Evolutionary conservation across 2,113 vertebrate genomes (phyloP).

Genomic region (Axis porcinus): DNA sequence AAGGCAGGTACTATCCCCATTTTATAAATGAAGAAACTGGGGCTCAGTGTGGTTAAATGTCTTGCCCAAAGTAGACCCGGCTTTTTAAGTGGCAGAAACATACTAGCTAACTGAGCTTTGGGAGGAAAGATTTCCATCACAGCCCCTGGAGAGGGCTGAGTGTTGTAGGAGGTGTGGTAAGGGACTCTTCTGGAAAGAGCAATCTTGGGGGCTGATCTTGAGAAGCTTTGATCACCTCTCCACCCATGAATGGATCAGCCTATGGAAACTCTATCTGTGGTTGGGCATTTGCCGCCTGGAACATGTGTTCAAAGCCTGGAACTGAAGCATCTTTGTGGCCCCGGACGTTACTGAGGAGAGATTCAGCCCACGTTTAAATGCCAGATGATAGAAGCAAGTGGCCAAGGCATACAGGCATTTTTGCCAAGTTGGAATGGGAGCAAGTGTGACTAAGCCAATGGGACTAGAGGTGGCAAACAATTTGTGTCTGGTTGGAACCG

Average conservation of each 20-base stretch:
- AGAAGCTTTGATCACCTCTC: neutral
- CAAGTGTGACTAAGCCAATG: slow-evolving; percentile 45
- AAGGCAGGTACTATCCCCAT: neutral
- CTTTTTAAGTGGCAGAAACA: neutral
- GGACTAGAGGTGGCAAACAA: slow-evolving; percentile 66
- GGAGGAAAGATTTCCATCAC: neutral
- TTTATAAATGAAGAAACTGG: neutral
- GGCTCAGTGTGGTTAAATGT: neutral
- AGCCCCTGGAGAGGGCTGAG: neutral
- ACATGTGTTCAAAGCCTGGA: slow-evolving; percentile 54
- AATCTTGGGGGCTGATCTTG: neutral
- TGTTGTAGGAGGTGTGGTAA: neutral
- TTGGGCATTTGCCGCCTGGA: slow-evolving; percentile 42
- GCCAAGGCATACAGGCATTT: slow-evolving; percentile 74
- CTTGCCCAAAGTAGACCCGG: neutral
- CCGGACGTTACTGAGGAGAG: slow-evolving; percentile 71
- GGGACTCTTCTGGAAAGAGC: neutral
- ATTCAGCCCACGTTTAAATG: slow-evolving; percentile 76
- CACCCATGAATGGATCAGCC: neutral
- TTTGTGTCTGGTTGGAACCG: slow-evolving; percentile 58
- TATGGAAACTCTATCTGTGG: slow-evolving; percentile 52
- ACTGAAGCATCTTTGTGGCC: slow-evolving; percentile 76
- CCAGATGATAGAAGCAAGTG: slow-evolving; percentile 77
- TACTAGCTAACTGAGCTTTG: neutral
- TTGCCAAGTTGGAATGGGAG: slow-evolving; percentile 71